phyloP scores from a whole-genome alignment of 2,888 invertebrate species.

The Busseola fusca region DNA sequence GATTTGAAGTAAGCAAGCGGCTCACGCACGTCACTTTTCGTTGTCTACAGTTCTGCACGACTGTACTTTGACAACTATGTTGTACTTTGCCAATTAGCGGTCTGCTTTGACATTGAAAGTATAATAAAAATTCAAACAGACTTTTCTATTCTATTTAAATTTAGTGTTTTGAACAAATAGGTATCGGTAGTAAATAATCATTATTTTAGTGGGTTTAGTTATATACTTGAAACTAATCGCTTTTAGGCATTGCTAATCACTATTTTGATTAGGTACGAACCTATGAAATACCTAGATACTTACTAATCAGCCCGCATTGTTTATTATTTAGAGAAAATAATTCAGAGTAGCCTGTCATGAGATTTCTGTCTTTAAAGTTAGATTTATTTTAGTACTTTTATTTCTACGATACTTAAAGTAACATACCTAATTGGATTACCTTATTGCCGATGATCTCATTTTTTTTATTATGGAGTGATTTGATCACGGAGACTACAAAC shows the following conservation, averaged over 20 bases:
- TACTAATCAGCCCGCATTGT: background rate
- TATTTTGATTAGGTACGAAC: background rate
- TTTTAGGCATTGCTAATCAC: background rate
- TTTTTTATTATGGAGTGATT: background rate
- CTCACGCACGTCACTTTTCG: conserved; percentile 13
- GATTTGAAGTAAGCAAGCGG: conserved; percentile 22
- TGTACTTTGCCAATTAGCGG: conserved; percentile 5
- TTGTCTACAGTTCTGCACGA: conserved; percentile 26
- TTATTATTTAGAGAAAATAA: background rate
- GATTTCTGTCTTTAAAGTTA: background rate
- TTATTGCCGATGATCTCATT: background rate
- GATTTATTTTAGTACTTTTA: background rate
- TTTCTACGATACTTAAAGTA: no score
- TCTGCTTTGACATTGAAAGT: conserved; percentile 1
- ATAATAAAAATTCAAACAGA: background rate
- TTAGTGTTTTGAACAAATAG: background rate
- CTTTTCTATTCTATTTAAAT: background rate
- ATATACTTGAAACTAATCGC: background rate
- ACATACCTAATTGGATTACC: background rate
- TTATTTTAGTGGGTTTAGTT: background rate
- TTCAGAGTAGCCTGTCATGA: background rate
- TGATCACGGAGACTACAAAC: background rate
- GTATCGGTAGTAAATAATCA: background rate
- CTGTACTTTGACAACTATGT: conserved; percentile 18
- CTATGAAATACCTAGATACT: background rate